phyloP scores from a whole-genome alignment of 2,113 vertebrate species.

The Charadrius vociferus region DNA sequence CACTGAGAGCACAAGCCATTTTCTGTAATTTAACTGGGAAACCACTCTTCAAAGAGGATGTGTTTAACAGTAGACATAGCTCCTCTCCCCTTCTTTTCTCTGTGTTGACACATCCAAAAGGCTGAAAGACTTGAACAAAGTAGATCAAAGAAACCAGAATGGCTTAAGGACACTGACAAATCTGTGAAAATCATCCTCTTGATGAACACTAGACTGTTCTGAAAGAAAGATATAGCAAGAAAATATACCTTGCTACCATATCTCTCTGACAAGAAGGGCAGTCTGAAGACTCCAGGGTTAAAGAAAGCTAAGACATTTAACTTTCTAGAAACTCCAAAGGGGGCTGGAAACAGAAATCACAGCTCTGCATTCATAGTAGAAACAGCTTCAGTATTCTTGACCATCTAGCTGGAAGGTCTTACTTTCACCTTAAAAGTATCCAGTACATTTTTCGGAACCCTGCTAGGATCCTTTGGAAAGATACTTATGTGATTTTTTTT shows the following conservation, averaged over 20 bases:
- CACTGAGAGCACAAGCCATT: not conserved
- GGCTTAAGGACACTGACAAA: not conserved
- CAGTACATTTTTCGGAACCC: not conserved
- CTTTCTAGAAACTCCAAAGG: not conserved
- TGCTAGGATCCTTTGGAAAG: not conserved
- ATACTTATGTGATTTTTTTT: not conserved
- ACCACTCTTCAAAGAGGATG: not conserved
- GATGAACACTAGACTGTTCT: not conserved
- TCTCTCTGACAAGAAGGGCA: not conserved
- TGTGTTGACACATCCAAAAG: not conserved
- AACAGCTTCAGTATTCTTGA: not conserved
- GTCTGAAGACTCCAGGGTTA: not conserved
- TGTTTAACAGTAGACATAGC: not conserved
- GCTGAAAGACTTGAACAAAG: not conserved
- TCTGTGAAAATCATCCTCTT: not conserved
- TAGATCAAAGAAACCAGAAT: not conserved
- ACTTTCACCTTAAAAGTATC: not conserved
- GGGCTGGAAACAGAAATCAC: not conserved
- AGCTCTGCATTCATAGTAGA: not conserved
- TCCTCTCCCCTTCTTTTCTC: not conserved
- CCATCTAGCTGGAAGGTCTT: not conserved
- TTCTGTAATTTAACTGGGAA: not conserved
- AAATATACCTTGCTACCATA: not conserved
- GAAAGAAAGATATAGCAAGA: not conserved
- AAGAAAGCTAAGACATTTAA: not conserved